A percentile compares a stretch with the other conserved stretches of the same genome.
Evolutionary conservation across 92 coral and sea anemone species (phyloP).

Genomic region (Phenganax subtilis): DNA sequence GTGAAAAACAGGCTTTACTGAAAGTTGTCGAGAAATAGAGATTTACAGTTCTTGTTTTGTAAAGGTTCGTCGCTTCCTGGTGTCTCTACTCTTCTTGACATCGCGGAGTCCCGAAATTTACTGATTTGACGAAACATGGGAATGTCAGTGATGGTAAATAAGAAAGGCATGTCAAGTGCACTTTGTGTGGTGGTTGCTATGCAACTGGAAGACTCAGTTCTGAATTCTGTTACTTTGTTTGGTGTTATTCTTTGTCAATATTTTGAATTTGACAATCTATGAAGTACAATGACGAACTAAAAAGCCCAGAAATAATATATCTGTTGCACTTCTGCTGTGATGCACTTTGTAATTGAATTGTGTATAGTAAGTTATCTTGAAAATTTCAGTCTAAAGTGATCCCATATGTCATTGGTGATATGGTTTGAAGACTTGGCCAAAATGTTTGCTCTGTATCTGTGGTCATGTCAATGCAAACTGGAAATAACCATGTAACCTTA

Average conservation of each 20-base stretch:
- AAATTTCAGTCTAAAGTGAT: too few relatives aligned
- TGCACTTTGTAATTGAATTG: too few relatives aligned
- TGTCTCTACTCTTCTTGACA: slow-evolving; percentile 1
- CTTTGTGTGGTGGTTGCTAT: slow-evolving; percentile 10
- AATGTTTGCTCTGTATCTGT: too few relatives aligned
- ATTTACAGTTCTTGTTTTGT: neutral
- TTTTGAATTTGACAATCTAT: neutral
- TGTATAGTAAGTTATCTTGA: too few relatives aligned
- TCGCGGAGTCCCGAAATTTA: slow-evolving; percentile 17
- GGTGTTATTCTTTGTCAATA: neutral
- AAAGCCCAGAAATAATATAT: too few relatives aligned
- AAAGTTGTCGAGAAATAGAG: neutral
- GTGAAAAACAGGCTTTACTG: neutral
- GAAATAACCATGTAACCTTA: too few relatives aligned
- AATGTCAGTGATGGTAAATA: neutral
- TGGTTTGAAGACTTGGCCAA: too few relatives aligned
- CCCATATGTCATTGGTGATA: too few relatives aligned
- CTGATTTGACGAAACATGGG: neutral
- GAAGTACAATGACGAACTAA: neutral
- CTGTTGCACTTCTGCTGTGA: too few relatives aligned
- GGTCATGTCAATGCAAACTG: too few relatives aligned
- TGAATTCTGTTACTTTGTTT: neutral
- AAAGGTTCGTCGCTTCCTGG: slow-evolving; percentile 35
- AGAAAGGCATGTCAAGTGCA: neutral
- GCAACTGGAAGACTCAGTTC: neutral